phyloP scores from a whole-genome alignment of 2,113 vertebrate genomes.

The Phyllostomus discolor region DNA sequence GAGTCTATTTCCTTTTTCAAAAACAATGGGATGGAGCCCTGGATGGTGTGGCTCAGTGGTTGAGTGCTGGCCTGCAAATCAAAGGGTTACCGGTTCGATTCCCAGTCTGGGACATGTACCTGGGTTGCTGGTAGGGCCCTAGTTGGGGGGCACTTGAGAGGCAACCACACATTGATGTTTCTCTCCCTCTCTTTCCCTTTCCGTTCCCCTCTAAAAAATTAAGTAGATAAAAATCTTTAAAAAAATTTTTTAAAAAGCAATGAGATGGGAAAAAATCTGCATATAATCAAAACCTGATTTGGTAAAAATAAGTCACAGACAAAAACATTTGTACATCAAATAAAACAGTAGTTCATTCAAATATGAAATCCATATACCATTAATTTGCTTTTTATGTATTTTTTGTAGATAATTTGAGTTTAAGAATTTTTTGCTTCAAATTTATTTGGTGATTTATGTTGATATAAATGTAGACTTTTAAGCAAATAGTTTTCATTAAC shows the following conservation, averaged over 20 bases:
- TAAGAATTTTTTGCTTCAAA: background rate
- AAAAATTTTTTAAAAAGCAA: background rate
- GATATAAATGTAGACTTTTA: slow-evolving; percentile 8
- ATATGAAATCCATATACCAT: background rate
- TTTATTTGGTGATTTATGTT: background rate
- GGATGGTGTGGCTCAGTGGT: no score
- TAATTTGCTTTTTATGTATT: background rate
- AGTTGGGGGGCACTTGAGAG: no score
- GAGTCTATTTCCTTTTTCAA: background rate
- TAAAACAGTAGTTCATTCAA: background rate
- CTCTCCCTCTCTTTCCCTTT: no score
- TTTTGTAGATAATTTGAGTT: background rate
- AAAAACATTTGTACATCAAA: background rate
- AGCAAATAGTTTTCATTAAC: background rate
- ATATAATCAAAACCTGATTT: background rate
- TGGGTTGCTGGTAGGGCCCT: no score
- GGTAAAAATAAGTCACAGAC: background rate
- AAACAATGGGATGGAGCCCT: background rate
- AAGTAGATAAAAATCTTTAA: no score
- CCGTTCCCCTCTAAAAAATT: no score
- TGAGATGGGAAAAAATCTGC: background rate
- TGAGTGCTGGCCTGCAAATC: no score
- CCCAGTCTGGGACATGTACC: no score
- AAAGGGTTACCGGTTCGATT: no score
- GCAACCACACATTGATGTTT: no score